Base-by-base conservation (phyloP, 1,140 invertebrate species). In the Chlorops oryzae region DNA sequence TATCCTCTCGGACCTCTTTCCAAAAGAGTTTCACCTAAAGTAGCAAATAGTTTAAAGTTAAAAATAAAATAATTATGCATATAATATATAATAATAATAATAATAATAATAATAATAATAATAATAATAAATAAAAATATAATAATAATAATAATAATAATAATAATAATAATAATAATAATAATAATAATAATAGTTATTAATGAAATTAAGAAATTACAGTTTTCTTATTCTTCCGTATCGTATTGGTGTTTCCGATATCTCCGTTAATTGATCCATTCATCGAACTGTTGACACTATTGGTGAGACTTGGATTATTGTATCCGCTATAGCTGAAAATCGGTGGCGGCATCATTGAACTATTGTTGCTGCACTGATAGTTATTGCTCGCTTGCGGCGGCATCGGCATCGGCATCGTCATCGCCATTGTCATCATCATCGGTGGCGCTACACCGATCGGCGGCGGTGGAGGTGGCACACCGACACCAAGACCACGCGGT, bases 191-290 rank as follows among this genome's bases (percentile, higher is more conserved):
- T 5, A 7, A 2, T 18, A 13, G 28, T 22, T 13, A 23, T 9
- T 24, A 40, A 23, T 40, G 3, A 17, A 18, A 25, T 13, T 37
- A 9, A n/a, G n/a, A n/a, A 41, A 59, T 37, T 21, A 72, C 87
- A n/a, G 96, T 98, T 73, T 98, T 98, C 72, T 96, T 97, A 59
- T 84, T 93, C 70, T 96, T 96, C 64, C 87, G 88, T 17, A 80
- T 76, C 55, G 76, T 74, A 65, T 77, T 63, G 20, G 57, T 69
- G 61, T 62, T 50, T 54, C 61, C 61, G 28, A 62, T 56, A 22
- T 66, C 76, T 10, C 71, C 77, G 15, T 70, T 70, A 5, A 67
- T 45, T 0, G 66, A 70, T 22, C 66, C 66, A 48, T 69, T 74
- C 61, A 69, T 49, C 1, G 65, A 69, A 25, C 63, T 67, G 15